Evolutionary conservation across 2,113 vertebrate species (phyloP).

Genomic region (Parus major): DNA sequence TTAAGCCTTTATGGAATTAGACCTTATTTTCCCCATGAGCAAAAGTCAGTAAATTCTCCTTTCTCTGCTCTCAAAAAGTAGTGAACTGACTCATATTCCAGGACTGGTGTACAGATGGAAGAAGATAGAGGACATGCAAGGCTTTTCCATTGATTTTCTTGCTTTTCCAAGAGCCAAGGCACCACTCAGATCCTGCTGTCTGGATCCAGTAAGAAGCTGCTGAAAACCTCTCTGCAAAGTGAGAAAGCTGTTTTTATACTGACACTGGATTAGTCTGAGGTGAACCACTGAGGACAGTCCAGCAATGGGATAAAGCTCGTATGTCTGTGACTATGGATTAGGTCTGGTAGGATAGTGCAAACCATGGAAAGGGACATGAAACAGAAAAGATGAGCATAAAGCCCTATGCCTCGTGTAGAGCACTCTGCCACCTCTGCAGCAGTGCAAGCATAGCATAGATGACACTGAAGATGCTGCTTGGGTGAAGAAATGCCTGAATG

Average conservation of each 20-base stretch:
- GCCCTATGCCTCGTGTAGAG: background rate
- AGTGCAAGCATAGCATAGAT: background rate
- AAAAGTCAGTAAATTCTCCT: background rate
- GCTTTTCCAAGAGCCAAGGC: background rate
- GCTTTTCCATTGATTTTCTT: background rate
- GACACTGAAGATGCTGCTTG: background rate
- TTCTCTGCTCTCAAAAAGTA: background rate
- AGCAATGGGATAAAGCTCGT: background rate
- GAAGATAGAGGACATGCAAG: background rate
- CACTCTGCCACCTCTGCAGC: background rate
- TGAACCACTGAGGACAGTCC: background rate
- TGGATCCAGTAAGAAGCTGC: background rate
- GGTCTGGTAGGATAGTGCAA: background rate
- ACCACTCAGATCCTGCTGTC: background rate
- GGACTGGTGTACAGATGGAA: background rate
- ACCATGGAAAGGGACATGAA: background rate
- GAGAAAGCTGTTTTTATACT: constrained; percentile 30
- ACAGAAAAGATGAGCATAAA: background rate
- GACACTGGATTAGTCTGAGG: background rate
- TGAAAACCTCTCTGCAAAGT: background rate
- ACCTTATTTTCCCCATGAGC: background rate
- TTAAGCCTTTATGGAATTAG: background rate
- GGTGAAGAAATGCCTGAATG: background rate
- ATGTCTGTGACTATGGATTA: background rate
- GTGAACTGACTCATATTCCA: background rate